Conservation (phyloP, 2,888 invertebrate species). For the Trichogramma dendrolimi region DNA sequence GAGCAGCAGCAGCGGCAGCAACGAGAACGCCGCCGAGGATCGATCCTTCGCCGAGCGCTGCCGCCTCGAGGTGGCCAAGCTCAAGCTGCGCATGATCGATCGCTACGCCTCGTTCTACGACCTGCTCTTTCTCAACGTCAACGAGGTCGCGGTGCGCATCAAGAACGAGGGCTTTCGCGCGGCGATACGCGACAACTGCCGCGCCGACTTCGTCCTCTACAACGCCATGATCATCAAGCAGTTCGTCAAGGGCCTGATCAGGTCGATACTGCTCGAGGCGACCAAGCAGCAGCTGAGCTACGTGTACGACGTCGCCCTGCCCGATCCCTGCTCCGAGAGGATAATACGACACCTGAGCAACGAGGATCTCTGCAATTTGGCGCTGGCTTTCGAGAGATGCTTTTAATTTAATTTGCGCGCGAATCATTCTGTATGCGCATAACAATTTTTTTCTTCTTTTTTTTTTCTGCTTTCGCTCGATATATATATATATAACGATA, state of each 20-base stretch:
- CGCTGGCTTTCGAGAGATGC: slow-evolving; percentile 21
- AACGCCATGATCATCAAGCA: slow-evolving; percentile 19
- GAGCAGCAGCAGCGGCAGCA: not conserved
- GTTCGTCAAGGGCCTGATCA: slow-evolving; percentile 19
- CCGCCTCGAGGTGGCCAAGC: slow-evolving; percentile 6
- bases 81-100: slow-evolving; percentile 15
- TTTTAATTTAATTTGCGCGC: not conserved
- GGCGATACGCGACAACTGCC: slow-evolving; percentile 9
- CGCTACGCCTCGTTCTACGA: slow-evolving; percentile 24
- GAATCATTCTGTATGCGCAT: too few relatives aligned
- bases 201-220: slow-evolving; percentile 10
- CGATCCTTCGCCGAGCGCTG: slow-evolving; percentile 8
- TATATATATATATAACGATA: too few relatives aligned
- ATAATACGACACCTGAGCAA: slow-evolving; percentile 21
- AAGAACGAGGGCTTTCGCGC: slow-evolving; percentile 11
- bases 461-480: too few relatives aligned
- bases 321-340: slow-evolving; percentile 20
- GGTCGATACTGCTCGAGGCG: slow-evolving; percentile 15
- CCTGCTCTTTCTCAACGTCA: slow-evolving; percentile 19
- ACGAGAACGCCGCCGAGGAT: not conserved
- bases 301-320: slow-evolving; percentile 8
- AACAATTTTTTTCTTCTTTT: too few relatives aligned
- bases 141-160: slow-evolving; percentile 20
- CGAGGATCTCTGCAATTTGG: slow-evolving; percentile 24
- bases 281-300: slow-evolving; percentile 15